These are phyloP conservation scores for Stegana nigrithorax DNA, from an alignment of 2,888 invertebrate species.

Conservation along the genomic window DNA sequence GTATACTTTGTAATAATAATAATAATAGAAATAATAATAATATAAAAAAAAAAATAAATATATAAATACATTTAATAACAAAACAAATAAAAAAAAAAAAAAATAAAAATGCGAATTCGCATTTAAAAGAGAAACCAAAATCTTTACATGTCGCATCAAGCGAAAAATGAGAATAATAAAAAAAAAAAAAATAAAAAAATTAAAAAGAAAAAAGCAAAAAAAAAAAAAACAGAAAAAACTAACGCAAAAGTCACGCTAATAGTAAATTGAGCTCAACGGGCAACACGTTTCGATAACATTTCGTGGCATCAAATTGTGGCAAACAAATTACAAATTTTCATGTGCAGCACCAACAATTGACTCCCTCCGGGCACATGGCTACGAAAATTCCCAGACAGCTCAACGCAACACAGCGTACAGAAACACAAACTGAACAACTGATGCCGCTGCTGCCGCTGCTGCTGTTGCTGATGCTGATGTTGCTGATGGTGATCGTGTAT, in stretches of 20 bases:
- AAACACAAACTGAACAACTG: neutral
- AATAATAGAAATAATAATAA: too few species aligned
- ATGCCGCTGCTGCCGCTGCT: neutral
- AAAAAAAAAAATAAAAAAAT: too few species aligned
- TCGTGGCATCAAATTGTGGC: conserved; percentile 40
- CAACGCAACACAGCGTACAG: too few species aligned
- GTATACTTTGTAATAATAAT: neutral
- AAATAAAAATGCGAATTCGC: too few species aligned
- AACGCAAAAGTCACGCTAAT: conserved; percentile 60
- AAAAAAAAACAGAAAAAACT: conserved; percentile 48
- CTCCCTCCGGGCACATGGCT: conserved; percentile 60
- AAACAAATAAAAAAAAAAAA: too few species aligned
- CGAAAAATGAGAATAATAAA: too few species aligned
- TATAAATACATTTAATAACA: too few species aligned
- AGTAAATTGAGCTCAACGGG: conserved; percentile 50
- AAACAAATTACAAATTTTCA: conserved; percentile 51
- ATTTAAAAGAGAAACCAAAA: too few species aligned
- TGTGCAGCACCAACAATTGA: conserved; percentile 53
- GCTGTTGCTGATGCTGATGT: conserved; percentile 32
- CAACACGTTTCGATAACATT: conserved; percentile 17
- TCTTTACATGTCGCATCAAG: too few species aligned
- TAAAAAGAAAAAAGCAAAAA: too few species aligned
- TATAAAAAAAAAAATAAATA: too few species aligned
- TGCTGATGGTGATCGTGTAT: conserved; percentile 26
- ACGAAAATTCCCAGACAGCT: conserved; percentile 50